Base-by-base conservation (phyloP, 2,113 vertebrate genomes). In the Petromus typicus region DNA sequence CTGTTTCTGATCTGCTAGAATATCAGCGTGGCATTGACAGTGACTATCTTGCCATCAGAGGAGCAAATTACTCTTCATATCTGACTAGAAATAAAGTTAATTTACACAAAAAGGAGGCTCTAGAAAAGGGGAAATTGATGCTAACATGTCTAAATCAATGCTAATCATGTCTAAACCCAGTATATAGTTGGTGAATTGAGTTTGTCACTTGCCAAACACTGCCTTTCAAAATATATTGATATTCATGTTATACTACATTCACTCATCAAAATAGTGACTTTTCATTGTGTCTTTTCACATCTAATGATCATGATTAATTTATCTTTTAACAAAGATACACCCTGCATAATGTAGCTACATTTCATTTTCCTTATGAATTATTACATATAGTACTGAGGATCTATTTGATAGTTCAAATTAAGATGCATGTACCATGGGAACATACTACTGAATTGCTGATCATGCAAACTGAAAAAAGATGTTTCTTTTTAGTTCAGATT, bases 161-260 rank as follows among this genome's bases (percentile, higher is more conserved):
- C 37, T 69, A 88, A 90, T 51, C 8, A 59, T 56, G 45, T 51
- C 40, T 78, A 95, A 78, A 94, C 51, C 45, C 56, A 91, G 27
- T 10, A 86, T 4, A 82, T 2, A 91, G 59, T 69, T 34, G 86
- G 51, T 80, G 61, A 61, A 37, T 67, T 22, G 56, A 83, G 81
- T 56, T 51, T 88, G 6, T 69, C 87, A 93, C 2, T 0, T 9
- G 82, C 5, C 23, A 80, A 88, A 75, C 2, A 69, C 48, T 67
- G 87, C 34, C 69, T 79, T 82, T 88, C 11, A 97, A 96, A 92
- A 43, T 73, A 71, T 27, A 91, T 89, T 84, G 75, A 75, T n/a
- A 25, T 57, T 95, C 22, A 73, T 84, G 8, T 40, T 84, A 59
- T 61, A 56, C 67, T 75, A 6, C 37, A 84, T 73, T 61, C 91